Percentiles rank a stretch among this genome's conserved stretches.
These are phyloP conservation scores for Heliconius ethilla DNA, from an alignment of 2,888 invertebrate genomes.

Conservation along the genomic window DNA sequence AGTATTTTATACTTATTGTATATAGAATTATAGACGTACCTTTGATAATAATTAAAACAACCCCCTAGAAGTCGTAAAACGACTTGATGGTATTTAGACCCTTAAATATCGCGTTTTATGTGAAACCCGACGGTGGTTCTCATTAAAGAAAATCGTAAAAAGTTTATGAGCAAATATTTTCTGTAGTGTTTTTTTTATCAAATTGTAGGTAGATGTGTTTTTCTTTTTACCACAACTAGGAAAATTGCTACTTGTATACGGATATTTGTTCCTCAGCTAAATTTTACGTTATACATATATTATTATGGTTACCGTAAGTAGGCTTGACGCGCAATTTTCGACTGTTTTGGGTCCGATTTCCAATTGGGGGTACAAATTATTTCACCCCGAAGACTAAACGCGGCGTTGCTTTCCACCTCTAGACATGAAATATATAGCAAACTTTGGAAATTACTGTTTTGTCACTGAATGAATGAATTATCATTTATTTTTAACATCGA, in stretches of 20 bases:
- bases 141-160: conserved; percentile 43
- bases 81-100: conserved; percentile 38
- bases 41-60: conserved; percentile 37
- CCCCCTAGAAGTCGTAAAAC: conserved; percentile 41
- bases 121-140: conserved; percentile 34
- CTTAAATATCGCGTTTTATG: conserved; percentile 42
- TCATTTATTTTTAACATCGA: too few species aligned
- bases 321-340: not conserved
- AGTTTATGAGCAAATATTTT: conserved; percentile 36
- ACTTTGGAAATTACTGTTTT: too few species aligned
- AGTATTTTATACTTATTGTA: not conserved
- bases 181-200: conserved; percentile 21
- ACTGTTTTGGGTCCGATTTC: too few species aligned
- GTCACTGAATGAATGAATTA: too few species aligned
- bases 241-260: not conserved
- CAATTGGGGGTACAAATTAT: too few species aligned
- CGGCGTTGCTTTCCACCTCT: too few species aligned
- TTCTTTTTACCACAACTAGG: not conserved
- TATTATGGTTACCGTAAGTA: not conserved
- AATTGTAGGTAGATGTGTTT: conserved; percentile 6
- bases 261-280: not conserved
- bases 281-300: not conserved
- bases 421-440: too few species aligned
- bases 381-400: too few species aligned
- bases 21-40: conserved; percentile 12